These are phyloP conservation scores for Macroglossus sobrinus DNA, from an alignment of 2,113 vertebrate species.

Conservation along the genomic window DNA sequence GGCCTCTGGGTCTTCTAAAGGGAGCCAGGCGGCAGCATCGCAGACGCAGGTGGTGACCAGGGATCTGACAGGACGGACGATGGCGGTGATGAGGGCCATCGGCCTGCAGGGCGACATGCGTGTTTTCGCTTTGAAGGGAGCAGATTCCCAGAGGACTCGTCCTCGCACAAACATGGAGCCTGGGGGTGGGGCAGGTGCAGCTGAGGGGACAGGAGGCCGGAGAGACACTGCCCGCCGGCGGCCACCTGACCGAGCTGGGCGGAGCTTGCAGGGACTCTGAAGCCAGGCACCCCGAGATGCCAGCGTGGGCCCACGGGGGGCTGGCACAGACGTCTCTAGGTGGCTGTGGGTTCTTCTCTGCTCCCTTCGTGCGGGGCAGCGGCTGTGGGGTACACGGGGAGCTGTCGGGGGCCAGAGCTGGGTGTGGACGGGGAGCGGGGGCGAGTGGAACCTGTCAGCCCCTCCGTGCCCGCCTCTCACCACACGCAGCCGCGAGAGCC, in stretches of 20 bases:
- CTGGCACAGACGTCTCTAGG: neutral
- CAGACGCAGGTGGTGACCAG: neutral
- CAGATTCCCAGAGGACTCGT: neutral
- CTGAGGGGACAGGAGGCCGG: too few species aligned
- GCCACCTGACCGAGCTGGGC: fast-evolving
- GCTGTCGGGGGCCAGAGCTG: neutral
- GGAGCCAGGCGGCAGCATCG: neutral
- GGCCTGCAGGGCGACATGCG: neutral
- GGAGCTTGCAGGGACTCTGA: neutral
- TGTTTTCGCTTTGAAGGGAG: neutral
- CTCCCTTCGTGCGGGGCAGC: neutral
- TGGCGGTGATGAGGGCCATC: neutral
- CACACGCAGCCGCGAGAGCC: fast-evolving
- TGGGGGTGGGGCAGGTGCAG: neutral
- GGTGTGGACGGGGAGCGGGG: neutral
- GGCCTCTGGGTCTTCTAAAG: neutral
- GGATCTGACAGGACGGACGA: too few species aligned
- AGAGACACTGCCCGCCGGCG: neutral
- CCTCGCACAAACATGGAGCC: neutral
- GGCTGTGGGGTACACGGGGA: too few species aligned
- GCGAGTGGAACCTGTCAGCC: too few species aligned
- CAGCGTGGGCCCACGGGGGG: neutral
- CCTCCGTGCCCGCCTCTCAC: neutral
- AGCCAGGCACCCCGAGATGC: neutral
- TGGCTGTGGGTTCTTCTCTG: neutral